Conservation (phyloP, 1,140 invertebrate genomes). For the Penaeus japonicus region DNA sequence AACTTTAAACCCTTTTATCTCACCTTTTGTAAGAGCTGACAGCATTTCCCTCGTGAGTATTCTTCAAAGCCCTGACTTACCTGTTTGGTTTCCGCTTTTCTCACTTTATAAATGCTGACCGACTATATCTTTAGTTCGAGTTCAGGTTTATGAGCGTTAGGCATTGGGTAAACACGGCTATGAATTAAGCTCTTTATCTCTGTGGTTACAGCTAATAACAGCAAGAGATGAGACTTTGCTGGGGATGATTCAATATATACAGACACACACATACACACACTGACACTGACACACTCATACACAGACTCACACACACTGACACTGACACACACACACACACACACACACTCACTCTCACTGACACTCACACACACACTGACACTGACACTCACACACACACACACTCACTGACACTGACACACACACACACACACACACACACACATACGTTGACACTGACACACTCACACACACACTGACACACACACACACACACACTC, state of each 20-base stretch:
- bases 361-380: background rate
- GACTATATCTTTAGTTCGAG: too few species aligned
- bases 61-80: too few species aligned
- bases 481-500: background rate
- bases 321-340: background rate
- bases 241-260: background rate
- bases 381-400: background rate
- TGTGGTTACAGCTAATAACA: background rate
- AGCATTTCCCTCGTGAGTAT: too few species aligned
- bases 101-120: too few species aligned
- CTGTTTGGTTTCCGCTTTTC: too few species aligned
- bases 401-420: background rate
- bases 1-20: too few species aligned
- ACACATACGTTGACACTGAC: background rate
- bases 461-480: background rate
- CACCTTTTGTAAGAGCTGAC: too few species aligned
- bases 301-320: too few species aligned
- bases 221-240: background rate
- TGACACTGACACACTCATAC: too few species aligned
- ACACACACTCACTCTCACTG: background rate
- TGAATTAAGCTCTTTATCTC: background rate
- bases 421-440: background rate
- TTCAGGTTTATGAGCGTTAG: too few species aligned
- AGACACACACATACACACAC: too few species aligned
- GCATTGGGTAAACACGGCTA: background rate